Percentiles rank a stretch among this genome's conserved stretches.
phyloP scores from a whole-genome alignment of 2,113 vertebrate genomes.

The Cyanoliseus patagonus region DNA sequence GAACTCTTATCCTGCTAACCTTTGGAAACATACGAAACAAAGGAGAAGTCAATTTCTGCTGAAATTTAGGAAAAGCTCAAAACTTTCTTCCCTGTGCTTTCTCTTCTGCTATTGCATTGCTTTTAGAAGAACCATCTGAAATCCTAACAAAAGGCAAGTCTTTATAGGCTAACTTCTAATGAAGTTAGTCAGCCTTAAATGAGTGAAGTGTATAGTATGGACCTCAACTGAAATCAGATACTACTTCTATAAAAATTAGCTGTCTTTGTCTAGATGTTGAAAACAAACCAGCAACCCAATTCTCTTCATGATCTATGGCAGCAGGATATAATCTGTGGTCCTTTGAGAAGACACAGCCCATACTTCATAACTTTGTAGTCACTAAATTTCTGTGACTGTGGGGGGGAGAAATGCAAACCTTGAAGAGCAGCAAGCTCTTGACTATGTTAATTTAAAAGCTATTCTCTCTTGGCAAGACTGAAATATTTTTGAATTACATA shows the following conservation, averaged over 20 bases:
- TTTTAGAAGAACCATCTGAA: background rate
- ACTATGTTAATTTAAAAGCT: background rate
- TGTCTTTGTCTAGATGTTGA: background rate
- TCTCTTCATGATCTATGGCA: background rate
- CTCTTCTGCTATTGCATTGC: background rate
- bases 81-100: background rate
- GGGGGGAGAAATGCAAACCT: background rate
- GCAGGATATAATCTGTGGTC: background rate
- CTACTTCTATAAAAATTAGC: background rate
- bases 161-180: background rate
- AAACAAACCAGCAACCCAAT: background rate
- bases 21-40: background rate
- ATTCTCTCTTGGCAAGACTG: background rate
- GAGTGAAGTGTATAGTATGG: background rate
- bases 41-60: background rate
- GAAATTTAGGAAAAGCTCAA: background rate
- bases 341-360: background rate
- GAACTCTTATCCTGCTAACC: constrained; percentile 17
- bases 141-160: background rate
- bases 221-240: background rate
- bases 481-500: background rate
- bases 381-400: background rate
- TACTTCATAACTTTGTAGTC: background rate
- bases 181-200: background rate
- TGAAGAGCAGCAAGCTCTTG: background rate